Conservation (phyloP, 1,140 invertebrate species). For the Drosophila elegans region DNA sequence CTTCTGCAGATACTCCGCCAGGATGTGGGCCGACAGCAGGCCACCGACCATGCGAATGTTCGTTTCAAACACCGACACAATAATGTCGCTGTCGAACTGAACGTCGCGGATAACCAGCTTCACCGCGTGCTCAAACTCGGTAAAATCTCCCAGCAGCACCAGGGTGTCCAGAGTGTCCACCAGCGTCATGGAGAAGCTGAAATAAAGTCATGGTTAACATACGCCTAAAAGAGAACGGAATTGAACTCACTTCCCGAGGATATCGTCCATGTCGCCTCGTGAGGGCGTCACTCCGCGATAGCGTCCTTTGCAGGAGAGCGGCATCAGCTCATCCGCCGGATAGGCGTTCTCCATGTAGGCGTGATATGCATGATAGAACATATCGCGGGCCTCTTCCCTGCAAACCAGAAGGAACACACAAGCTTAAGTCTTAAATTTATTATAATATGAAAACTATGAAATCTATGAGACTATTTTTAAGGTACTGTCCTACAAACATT, state of each 20-base stretch:
- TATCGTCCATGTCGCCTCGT: slow-evolving; percentile 98
- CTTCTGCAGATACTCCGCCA: slow-evolving; percentile 93
- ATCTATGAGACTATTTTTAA: too few relatives aligned
- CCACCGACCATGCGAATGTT: slow-evolving; percentile 98
- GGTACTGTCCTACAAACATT: too few relatives aligned
- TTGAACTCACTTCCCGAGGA: slow-evolving; percentile 95
- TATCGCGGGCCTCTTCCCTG: slow-evolving; percentile 90
- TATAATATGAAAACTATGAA: too few relatives aligned
- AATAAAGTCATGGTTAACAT: slow-evolving; percentile 69
- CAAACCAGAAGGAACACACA: not conserved
- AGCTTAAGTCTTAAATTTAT: too few relatives aligned
- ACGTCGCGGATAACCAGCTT: slow-evolving; percentile 94
- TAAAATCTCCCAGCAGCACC: slow-evolving; percentile 95
- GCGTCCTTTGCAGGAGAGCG: slow-evolving; percentile 96
- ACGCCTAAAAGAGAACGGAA: not conserved
- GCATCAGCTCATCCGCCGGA: slow-evolving; percentile 99
- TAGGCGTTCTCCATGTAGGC: slow-evolving; percentile 99
- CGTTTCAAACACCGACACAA: slow-evolving; percentile 99
- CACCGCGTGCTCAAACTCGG: slow-evolving; percentile 97
- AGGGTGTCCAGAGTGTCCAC: slow-evolving; percentile 98
- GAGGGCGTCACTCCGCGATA: slow-evolving; percentile 94
- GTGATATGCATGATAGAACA: slow-evolving; percentile 99
- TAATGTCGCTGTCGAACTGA: slow-evolving; percentile 96
- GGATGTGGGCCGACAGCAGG: slow-evolving; percentile 95
- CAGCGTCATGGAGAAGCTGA: slow-evolving; percentile 97